Evolutionary conservation across 2,113 vertebrate species (phyloP).

Genomic region (Phylloscopus whistleri): DNA sequence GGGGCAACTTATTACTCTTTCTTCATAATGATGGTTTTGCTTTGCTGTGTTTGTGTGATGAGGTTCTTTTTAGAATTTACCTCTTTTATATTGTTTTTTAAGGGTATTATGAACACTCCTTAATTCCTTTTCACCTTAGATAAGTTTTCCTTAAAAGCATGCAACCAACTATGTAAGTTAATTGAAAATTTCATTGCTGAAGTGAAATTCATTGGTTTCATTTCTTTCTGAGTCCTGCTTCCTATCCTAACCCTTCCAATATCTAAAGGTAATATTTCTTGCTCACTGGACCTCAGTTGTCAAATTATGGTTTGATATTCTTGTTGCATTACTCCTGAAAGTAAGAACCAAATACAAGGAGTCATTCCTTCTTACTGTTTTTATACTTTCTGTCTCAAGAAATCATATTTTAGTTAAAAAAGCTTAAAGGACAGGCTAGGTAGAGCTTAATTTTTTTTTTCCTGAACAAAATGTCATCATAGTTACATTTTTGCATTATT

Average conservation of each 20-base stretch:
- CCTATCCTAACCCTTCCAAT: neutral
- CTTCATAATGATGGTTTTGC: neutral
- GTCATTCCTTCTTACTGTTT: neutral
- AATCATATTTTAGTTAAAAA: neutral
- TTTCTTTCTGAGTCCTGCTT: neutral
- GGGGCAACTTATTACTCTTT: neutral
- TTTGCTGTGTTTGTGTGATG: neutral
- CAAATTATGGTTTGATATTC: neutral
- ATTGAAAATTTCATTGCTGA: neutral
- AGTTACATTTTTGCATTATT: neutral
- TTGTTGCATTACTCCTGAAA: accelerated
- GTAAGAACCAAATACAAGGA: neutral
- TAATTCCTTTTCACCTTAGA: neutral
- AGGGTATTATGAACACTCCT: neutral
- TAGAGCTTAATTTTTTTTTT: neutral
- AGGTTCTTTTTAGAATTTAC: neutral
- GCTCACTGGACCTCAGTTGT: neutral
- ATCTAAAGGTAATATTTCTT: neutral
- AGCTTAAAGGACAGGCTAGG: neutral
- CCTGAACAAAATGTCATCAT: neutral
- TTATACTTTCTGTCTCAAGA: neutral
- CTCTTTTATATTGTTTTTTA: neutral
- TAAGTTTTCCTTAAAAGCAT: neutral
- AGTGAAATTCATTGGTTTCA: neutral
- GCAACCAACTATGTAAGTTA: neutral